Percentiles rank a stretch among this genome's conserved stretches.
phyloP scores from a whole-genome alignment of 2,113 vertebrate genomes.

The Salvelinus fontinalis region DNA sequence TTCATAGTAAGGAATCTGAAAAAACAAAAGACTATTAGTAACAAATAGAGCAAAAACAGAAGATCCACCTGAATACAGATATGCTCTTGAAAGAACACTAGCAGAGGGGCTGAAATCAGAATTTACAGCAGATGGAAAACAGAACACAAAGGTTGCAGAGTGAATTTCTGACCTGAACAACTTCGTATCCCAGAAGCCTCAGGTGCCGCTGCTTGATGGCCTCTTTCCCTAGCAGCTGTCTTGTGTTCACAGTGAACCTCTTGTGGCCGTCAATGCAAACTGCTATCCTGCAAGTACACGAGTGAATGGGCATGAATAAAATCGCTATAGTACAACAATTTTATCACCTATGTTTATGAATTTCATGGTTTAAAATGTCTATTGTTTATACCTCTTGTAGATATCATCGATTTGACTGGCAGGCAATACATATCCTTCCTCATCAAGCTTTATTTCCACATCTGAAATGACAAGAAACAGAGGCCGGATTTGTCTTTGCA shows the following conservation, averaged over 20 bases:
- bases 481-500: background rate
- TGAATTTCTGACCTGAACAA: conserved; percentile 81
- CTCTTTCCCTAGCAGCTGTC: conserved; percentile 84
- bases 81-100: background rate
- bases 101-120: background rate
- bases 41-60: background rate
- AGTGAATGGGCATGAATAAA: background rate
- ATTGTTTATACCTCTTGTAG: conserved; percentile 74
- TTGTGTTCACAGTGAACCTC: conserved; percentile 80
- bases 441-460: conserved; percentile 90
- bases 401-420: conserved; percentile 74
- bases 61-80: background rate
- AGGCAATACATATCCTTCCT: conserved; percentile 85
- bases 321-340: background rate
- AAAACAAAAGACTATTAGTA: background rate
- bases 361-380: background rate
- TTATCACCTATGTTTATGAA: background rate
- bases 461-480: conserved; percentile 67
- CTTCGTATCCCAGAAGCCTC: conserved; percentile 85
- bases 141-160: background rate
- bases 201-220: conserved; percentile 89
- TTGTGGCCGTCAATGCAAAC: conserved; percentile 85
- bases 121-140: too few species aligned
- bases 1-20: conserved; percentile 88
- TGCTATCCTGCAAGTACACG: conserved; percentile 75